phyloP scores from a whole-genome alignment of 1,140 invertebrate species.

The Dreissena rostriformis region DNA sequence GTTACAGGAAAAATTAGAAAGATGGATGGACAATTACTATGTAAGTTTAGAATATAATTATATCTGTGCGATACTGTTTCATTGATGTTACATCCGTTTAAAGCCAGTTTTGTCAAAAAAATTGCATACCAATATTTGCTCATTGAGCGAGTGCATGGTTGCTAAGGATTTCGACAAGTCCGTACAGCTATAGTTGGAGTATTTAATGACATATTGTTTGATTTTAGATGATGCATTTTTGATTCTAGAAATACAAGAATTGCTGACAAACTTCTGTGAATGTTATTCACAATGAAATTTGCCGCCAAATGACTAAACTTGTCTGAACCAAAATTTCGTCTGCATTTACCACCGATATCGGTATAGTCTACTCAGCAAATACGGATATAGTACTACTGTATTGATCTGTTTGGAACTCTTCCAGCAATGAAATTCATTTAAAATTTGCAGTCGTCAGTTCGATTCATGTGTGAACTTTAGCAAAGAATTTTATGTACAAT shows the following conservation, averaged over 20 bases:
- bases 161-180: constrained; percentile 51
- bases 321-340: constrained; percentile 47
- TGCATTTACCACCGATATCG: constrained; percentile 41
- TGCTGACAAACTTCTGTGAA: background rate
- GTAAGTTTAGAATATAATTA: constrained; percentile 68
- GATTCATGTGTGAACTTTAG: too few species aligned
- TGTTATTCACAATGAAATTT: constrained; percentile 13
- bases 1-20: constrained; percentile 79
- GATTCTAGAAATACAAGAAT: background rate
- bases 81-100: too few species aligned
- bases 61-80: background rate
- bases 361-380: constrained; percentile 52
- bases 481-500: too few species aligned
- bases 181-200: background rate
- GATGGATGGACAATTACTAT: constrained; percentile 78
- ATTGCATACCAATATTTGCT: too few species aligned
- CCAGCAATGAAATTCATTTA: constrained; percentile 31
- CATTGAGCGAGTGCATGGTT: constrained; percentile 20
- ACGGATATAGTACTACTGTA: constrained; percentile 55
- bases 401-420: constrained; percentile 48
- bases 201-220: too few species aligned
- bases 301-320: constrained; percentile 37
- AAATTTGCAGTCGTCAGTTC: too few species aligned
- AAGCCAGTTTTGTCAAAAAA: too few species aligned
- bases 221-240: background rate